phyloP scores from a whole-genome alignment of 2,113 vertebrate genomes.

The Paratilapia polleni region DNA sequence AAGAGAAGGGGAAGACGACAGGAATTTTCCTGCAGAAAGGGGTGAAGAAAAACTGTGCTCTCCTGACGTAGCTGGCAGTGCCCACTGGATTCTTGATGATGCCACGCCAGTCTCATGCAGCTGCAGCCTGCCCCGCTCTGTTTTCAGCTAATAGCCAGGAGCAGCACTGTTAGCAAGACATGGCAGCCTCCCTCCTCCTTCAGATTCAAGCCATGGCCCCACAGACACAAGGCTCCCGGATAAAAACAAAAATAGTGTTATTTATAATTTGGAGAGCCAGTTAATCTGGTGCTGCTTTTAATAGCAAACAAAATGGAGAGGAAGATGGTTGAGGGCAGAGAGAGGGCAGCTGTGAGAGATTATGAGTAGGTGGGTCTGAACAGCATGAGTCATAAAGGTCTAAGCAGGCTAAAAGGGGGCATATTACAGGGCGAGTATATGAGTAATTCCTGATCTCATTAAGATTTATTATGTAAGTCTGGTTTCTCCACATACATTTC shows the following conservation, averaged over 20 bases:
- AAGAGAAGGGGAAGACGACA: background rate
- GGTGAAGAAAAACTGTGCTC: slow-evolving; percentile 3
- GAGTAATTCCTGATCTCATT: slow-evolving; percentile 48
- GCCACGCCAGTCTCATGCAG: slow-evolving; percentile 16
- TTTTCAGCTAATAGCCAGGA: slow-evolving; percentile 34
- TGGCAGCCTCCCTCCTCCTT: background rate
- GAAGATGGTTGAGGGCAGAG: slow-evolving; percentile 30
- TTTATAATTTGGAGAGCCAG: slow-evolving; percentile 1
- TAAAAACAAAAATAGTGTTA: background rate
- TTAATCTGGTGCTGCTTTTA: slow-evolving; percentile 32
- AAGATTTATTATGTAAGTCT: slow-evolving; percentile 24
- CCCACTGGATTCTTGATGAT: slow-evolving; percentile 8
- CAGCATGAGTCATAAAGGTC: slow-evolving; percentile 54
- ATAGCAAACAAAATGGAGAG: slow-evolving; percentile 57
- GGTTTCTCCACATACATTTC: background rate
- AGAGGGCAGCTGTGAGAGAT: slow-evolving; percentile 54
- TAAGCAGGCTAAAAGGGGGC: slow-evolving; percentile 17
- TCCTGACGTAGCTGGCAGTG: slow-evolving; percentile 1
- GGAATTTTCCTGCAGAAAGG: background rate
- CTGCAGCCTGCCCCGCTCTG: slow-evolving; percentile 12
- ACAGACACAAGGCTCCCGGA: slow-evolving; percentile 9
- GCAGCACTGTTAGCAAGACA: slow-evolving; percentile 25
- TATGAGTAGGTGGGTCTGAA: slow-evolving; percentile 46
- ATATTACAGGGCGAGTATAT: background rate
- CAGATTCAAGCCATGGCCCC: slow-evolving; percentile 10